Percentiles rank a stretch among this genome's conserved stretches.
These are phyloP conservation scores for Pherbina coryleti DNA, from an alignment of 2,888 invertebrate species.

Conservation along the genomic window DNA sequence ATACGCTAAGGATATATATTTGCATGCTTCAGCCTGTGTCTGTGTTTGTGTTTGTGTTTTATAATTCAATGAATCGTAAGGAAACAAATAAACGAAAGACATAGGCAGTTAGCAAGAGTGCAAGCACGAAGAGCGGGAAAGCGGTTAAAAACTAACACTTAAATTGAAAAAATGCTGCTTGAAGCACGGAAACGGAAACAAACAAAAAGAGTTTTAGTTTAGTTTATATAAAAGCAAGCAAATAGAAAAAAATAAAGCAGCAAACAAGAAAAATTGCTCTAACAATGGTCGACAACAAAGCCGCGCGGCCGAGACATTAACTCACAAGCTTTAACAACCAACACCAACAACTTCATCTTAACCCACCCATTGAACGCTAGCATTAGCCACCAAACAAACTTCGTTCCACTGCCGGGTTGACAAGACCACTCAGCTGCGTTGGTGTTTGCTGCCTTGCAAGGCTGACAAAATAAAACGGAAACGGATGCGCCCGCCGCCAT, in stretches of 20 bases:
- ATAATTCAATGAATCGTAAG: constrained; percentile 62
- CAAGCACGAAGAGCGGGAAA: constrained; percentile 37
- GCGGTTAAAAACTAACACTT: constrained; percentile 31
- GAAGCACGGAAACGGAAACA: constrained; percentile 13
- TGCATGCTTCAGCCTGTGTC: constrained; percentile 35
- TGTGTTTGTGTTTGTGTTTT: constrained; percentile 50
- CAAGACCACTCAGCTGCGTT: neutral
- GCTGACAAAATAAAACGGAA: constrained; percentile 41
- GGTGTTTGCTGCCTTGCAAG: neutral
- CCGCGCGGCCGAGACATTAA: neutral
- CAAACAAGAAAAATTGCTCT: constrained; percentile 3
- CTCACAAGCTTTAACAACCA: neutral
- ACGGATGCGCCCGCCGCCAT: constrained; percentile 49
- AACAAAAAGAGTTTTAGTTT: neutral
- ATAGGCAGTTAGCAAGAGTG: constrained; percentile 38
- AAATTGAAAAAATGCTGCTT: constrained; percentile 42
- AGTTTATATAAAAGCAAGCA: neutral
- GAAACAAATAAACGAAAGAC: constrained; percentile 55
- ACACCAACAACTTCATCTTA: neutral
- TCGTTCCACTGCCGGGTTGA: neutral
- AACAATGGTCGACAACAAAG: constrained; percentile 11
- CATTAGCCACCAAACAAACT: neutral
- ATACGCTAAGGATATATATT: constrained; percentile 44
- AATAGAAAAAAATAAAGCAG: constrained; percentile 7
- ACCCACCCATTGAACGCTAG: no score